Conservation (phyloP, 2,888 invertebrate species). For the Melinaea marsaeus region DNA sequence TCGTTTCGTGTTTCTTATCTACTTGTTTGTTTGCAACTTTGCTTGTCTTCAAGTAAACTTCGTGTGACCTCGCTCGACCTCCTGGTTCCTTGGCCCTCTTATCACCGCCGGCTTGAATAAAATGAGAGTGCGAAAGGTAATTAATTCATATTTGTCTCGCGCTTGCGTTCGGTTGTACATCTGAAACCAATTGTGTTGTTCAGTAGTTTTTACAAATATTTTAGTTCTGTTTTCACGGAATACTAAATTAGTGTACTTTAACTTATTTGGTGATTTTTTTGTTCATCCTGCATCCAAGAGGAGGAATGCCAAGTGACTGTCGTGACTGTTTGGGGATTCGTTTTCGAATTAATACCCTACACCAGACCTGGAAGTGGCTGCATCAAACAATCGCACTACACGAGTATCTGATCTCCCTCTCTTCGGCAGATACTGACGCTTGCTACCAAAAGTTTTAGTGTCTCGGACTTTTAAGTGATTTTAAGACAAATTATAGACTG, state of each 20-base stretch:
- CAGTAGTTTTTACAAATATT: constrained; percentile 25
- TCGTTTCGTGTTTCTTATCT: constrained; percentile 71
- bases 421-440: constrained; percentile 84
- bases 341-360: constrained; percentile 91
- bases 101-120: constrained; percentile 69
- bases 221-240: constrained; percentile 37
- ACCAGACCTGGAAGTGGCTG: constrained; percentile 97
- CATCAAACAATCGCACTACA: constrained; percentile 93
- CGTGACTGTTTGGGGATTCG: constrained; percentile 92
- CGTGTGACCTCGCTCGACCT: constrained; percentile 74
- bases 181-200: constrained; percentile 25
- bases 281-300: constrained; percentile 73
- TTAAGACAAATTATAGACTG: constrained; percentile 38
- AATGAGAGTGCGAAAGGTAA: constrained; percentile 66
- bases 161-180: constrained; percentile 41
- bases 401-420: constrained; percentile 90
- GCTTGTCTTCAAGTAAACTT: constrained; percentile 65
- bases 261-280: constrained; percentile 64
- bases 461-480: constrained; percentile 45
- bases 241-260: constrained; percentile 41
- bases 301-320: constrained; percentile 83
- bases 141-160: constrained; percentile 59
- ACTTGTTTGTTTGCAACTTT: constrained; percentile 57
- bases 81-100: constrained; percentile 66
- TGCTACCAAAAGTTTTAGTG: constrained; percentile 54